Evolutionary conservation across 92 coral and sea anemone genomes (phyloP).

Genomic region (Siderastrea siderea): DNA sequence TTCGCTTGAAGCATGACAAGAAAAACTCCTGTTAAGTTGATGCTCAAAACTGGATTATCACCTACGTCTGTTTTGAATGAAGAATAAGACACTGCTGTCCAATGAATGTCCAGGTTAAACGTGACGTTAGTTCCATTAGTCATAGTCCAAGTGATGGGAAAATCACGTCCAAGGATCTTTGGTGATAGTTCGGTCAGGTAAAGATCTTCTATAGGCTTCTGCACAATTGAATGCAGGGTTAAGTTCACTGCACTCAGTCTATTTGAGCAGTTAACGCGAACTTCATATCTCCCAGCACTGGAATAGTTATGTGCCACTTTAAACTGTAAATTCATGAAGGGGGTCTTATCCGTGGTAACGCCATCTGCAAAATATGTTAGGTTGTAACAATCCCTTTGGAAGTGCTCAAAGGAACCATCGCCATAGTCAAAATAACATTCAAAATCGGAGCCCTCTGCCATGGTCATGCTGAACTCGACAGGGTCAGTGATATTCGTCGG

Average conservation of each 20-base stretch:
- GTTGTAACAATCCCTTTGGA: conserved; percentile 51
- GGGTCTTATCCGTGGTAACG: conserved; percentile 57
- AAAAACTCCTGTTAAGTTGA: conserved; percentile 43
- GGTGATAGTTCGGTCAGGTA: conserved; percentile 36
- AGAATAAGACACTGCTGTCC: conserved; percentile 8
- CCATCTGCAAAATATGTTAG: conserved; percentile 65
- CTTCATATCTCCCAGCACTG: conserved; percentile 55
- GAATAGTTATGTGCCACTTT: conserved; percentile 55
- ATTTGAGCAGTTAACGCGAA: conserved; percentile 68
- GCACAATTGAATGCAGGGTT: conserved; percentile 42
- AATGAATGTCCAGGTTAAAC: conserved; percentile 46
- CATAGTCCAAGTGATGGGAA: conserved; percentile 72
- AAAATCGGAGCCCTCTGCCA: conserved; percentile 87
- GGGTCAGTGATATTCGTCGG: conserved; percentile 72
- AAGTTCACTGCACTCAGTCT: conserved; percentile 45
- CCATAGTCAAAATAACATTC: conserved; percentile 74
- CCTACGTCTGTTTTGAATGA: conserved; percentile 57
- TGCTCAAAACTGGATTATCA: conserved; percentile 15
- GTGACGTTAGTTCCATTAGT: conserved; percentile 87
- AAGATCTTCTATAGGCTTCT: conserved; percentile 69
- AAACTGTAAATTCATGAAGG: conserved; percentile 63
- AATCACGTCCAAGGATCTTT: conserved; percentile 36
- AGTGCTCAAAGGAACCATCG: conserved; percentile 38
- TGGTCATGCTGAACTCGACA: conserved; percentile 50
- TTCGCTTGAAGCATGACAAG: conserved; percentile 59